Conservation (phyloP, 2,888 invertebrate species). For the Endotricha flammealis region DNA sequence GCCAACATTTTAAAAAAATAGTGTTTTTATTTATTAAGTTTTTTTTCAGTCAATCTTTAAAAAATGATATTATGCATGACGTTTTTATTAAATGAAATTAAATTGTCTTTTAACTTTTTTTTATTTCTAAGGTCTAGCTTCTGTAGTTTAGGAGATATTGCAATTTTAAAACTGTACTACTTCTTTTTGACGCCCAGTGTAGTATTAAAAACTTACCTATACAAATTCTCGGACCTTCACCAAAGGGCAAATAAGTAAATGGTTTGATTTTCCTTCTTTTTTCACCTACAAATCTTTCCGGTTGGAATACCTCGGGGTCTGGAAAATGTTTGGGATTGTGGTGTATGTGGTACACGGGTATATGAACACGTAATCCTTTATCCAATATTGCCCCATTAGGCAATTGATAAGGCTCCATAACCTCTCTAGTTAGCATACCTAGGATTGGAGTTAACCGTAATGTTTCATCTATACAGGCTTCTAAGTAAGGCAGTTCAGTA, state of each 20-base stretch:
- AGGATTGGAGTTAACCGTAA: conserved; percentile 43
- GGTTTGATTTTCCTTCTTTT: conserved; percentile 30
- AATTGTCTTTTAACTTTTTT: too few relatives aligned
- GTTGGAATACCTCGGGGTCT: conserved; percentile 34
- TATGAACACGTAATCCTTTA: conserved; percentile 35
- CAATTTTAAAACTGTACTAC: too few relatives aligned
- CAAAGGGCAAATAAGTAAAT: conserved; percentile 41
- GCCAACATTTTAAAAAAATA: too few relatives aligned
- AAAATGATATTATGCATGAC: too few relatives aligned
- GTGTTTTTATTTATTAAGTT: too few relatives aligned
- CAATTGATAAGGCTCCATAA: conserved; percentile 36
- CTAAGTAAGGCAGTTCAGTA: conserved; percentile 39
- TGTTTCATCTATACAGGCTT: conserved; percentile 43
- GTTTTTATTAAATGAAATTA: too few relatives aligned
- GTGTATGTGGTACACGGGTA: conserved; percentile 39
- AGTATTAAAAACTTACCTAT: conserved; percentile 38
- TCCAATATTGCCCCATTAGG: conserved; percentile 35
- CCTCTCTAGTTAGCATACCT: conserved; percentile 37
- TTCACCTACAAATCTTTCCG: conserved; percentile 38
- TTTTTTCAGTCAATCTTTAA: too few relatives aligned
- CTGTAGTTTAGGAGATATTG: too few relatives aligned
- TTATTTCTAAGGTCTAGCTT: too few relatives aligned
- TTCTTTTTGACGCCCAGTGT: too few relatives aligned
- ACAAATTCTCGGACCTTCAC: conserved; percentile 41
- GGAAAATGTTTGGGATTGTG: conserved; percentile 33